Percentiles rank a stretch among this genome's conserved stretches.
phyloP scores from a whole-genome alignment of 1,140 invertebrate genomes.

The Sarcophaga peregrina region DNA sequence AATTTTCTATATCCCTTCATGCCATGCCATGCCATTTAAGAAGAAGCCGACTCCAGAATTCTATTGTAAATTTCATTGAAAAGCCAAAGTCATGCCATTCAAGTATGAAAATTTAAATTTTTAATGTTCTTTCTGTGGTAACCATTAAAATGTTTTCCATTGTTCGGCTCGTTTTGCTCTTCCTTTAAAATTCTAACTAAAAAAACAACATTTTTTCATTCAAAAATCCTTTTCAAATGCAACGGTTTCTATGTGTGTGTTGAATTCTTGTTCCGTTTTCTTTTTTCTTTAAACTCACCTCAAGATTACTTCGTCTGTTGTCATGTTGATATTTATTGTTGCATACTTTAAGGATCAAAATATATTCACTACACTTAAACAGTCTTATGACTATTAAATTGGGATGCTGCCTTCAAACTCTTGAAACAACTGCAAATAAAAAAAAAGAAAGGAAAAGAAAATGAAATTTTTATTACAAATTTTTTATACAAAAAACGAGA shows the following conservation, averaged over 20 bases:
- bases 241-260: background rate
- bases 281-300: background rate
- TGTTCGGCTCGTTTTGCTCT: too few relatives aligned
- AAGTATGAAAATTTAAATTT: too few relatives aligned
- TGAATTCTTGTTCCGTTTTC: background rate
- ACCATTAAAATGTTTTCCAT: too few relatives aligned
- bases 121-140: too few relatives aligned
- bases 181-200: too few relatives aligned
- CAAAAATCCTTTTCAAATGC: background rate
- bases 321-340: constrained; percentile 39
- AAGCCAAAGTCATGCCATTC: too few relatives aligned
- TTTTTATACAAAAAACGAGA: background rate
- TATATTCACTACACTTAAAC: background rate
- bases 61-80: too few relatives aligned
- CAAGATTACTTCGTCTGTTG: constrained; percentile 40
- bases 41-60: too few relatives aligned
- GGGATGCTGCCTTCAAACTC: background rate
- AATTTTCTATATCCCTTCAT: background rate
- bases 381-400: background rate
- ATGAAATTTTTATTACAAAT: background rate
- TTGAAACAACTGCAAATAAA: background rate
- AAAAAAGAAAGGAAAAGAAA: background rate
- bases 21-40: too few relatives aligned
- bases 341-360: constrained; percentile 37
- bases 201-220: background rate